phyloP scores from a whole-genome alignment of 2,888 invertebrate genomes.

The Melinopterus prodromus region DNA sequence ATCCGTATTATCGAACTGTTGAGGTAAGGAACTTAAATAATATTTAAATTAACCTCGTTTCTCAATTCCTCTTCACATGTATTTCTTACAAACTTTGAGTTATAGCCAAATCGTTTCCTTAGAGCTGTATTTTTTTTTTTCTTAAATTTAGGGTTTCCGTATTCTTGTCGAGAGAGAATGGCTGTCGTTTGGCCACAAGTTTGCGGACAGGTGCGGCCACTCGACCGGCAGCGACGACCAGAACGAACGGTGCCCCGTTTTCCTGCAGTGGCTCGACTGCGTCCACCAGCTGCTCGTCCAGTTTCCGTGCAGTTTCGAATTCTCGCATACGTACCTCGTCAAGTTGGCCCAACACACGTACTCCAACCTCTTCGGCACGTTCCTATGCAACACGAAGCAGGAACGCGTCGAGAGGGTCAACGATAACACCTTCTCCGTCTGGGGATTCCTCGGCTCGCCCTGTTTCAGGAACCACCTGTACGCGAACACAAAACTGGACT shows the following conservation, averaged over 20 bases:
- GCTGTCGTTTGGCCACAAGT: slow-evolving; percentile 98
- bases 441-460: slow-evolving; percentile 83
- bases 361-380: slow-evolving; percentile 96
- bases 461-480: slow-evolving; percentile 90
- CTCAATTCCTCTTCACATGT: background rate
- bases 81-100: background rate
- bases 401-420: slow-evolving; percentile 73
- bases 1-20: slow-evolving; percentile 93
- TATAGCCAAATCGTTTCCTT: too few relatives aligned
- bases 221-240: slow-evolving; percentile 82
- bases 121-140: slow-evolving; percentile 26
- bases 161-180: slow-evolving; percentile 94
- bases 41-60: background rate
- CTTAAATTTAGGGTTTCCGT: slow-evolving; percentile 82
- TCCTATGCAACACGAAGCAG: slow-evolving; percentile 87
- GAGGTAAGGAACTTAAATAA: slow-evolving; percentile 67
- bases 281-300: slow-evolving; percentile 90
- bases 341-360: slow-evolving; percentile 95
- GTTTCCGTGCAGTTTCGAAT: slow-evolving; percentile 94
- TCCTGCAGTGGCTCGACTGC: slow-evolving; percentile 97
- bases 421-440: slow-evolving; percentile 82
- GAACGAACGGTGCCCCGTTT: slow-evolving; percentile 97
- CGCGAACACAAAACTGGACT: slow-evolving; percentile 58
- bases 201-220: slow-evolving; percentile 93
- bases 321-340: slow-evolving; percentile 92